Conservation (phyloP, 2,113 vertebrate genomes). For the Lucifuga dentata region DNA sequence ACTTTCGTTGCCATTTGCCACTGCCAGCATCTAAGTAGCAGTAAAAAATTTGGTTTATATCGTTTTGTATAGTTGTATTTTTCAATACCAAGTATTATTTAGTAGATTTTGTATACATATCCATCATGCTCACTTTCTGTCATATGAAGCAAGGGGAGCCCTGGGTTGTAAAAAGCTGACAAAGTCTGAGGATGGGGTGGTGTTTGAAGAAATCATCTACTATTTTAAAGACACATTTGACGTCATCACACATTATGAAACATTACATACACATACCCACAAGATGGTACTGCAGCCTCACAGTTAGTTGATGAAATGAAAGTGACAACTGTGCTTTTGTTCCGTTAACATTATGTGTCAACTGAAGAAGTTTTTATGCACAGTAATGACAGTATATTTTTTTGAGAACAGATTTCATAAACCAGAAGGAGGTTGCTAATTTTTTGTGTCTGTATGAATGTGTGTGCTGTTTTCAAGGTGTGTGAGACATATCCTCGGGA, state of each 20-base stretch:
- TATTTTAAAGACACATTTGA: not conserved
- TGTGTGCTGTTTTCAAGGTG: constrained; percentile 80
- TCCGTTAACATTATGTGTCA: too few species aligned
- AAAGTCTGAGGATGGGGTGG: not conserved
- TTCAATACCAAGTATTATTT: not conserved
- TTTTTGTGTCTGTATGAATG: not conserved
- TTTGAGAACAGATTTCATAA: too few species aligned
- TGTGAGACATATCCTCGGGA: constrained; percentile 97
- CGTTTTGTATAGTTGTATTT: not conserved
- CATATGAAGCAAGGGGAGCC: not conserved
- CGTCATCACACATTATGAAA: not conserved
- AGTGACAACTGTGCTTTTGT: too few species aligned
- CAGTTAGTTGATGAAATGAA: too few species aligned
- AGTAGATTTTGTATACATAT: not conserved
- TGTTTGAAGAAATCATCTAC: not conserved
- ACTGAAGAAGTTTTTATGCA: too few species aligned
- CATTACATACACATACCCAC: too few species aligned
- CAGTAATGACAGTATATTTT: too few species aligned
- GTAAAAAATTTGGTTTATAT: too few species aligned
- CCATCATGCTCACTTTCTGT: not conserved
- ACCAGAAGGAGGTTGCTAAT: not conserved
- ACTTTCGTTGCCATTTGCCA: too few species aligned
- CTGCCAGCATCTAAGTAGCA: not conserved
- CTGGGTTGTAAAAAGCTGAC: not conserved
- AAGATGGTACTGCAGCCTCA: too few species aligned